These are phyloP conservation scores for Ursus arctos DNA, from an alignment of 2,113 vertebrate genomes.

Conservation along the genomic window DNA sequence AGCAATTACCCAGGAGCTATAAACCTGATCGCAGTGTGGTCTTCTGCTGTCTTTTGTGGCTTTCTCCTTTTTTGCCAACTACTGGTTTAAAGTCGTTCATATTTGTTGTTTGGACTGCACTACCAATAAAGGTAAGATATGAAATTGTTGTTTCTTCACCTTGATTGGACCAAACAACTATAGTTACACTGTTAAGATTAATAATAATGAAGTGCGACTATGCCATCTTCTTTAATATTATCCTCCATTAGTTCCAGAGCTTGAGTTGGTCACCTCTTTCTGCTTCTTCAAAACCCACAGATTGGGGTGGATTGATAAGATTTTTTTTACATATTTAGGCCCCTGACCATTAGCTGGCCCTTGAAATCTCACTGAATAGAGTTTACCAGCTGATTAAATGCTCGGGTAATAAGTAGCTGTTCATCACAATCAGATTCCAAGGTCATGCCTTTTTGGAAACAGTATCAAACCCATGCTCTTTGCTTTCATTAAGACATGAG, in stretches of 20 bases:
- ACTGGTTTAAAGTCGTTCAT: constrained; percentile 99
- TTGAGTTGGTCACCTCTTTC: constrained; percentile 97
- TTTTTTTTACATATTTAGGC: constrained; percentile 96
- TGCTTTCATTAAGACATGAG: constrained; percentile 99
- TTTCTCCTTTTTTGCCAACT: constrained; percentile 98
- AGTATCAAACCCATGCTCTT: constrained; percentile 97
- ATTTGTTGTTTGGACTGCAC: constrained; percentile 97
- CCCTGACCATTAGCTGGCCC: constrained; percentile 94
- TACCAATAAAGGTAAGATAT: constrained; percentile 98
- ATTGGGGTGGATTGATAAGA: constrained; percentile 97
- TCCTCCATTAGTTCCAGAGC: constrained; percentile 94
- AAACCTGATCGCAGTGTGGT: constrained; percentile 79
- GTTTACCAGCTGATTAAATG: constrained; percentile 98
- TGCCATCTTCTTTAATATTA: constrained; percentile 94
- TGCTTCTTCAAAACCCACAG: constrained; percentile 98
- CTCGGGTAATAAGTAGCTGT: constrained; percentile 97
- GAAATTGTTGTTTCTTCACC: constrained; percentile 95
- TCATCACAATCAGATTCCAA: constrained; percentile 99
- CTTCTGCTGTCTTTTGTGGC: constrained; percentile 88
- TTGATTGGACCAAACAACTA: constrained; percentile 97
- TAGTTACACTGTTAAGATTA: constrained; percentile 98
- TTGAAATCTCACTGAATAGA: constrained; percentile 98
- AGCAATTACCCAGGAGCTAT: constrained; percentile 86
- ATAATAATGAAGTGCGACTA: constrained; percentile 97
- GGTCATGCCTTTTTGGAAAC: constrained; percentile 93